A percentile compares a stretch with the other conserved stretches of the same genome.
Conservation (phyloP, 2,888 invertebrate genomes). For the Nemoura dubitans region DNA sequence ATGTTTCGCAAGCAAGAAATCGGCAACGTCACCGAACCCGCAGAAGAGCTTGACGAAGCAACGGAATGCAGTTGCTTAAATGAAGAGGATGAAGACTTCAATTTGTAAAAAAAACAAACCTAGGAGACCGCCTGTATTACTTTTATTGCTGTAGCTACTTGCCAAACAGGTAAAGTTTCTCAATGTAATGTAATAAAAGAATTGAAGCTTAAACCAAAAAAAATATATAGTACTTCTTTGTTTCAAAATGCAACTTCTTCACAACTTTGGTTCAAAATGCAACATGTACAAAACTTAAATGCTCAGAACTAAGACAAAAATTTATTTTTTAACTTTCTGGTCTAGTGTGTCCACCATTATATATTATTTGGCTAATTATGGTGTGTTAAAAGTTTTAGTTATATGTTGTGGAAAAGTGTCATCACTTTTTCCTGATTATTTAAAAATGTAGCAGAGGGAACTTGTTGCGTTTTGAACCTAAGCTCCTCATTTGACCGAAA, state of each 20-base stretch:
- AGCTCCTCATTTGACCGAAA: too few relatives aligned
- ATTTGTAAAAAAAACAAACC: not conserved
- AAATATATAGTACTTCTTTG: too few relatives aligned
- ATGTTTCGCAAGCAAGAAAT: not conserved
- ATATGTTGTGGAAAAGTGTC: not conserved
- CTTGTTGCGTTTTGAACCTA: constrained; percentile 10
- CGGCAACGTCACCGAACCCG: not conserved
- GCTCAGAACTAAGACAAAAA: not conserved
- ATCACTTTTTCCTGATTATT: not conserved
- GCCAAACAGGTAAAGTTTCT: too few relatives aligned
- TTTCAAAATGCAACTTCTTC: constrained; percentile 23
- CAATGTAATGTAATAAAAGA: too few relatives aligned
- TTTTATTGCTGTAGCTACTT: too few relatives aligned
- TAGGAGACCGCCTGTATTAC: too few relatives aligned
- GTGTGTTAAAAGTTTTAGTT: not conserved
- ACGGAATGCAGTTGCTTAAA: not conserved
- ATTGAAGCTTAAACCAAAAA: too few relatives aligned
- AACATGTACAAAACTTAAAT: constrained; percentile 1
- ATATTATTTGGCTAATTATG: not conserved
- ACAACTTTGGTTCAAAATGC: not conserved
- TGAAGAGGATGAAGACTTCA: not conserved
- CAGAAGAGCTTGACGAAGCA: not conserved
- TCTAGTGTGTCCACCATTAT: not conserved
- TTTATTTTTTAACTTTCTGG: not conserved
- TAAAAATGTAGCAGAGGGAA: not conserved